phyloP scores from a whole-genome alignment of 2,888 invertebrate genomes.

The Nymphalis polychloros region DNA sequence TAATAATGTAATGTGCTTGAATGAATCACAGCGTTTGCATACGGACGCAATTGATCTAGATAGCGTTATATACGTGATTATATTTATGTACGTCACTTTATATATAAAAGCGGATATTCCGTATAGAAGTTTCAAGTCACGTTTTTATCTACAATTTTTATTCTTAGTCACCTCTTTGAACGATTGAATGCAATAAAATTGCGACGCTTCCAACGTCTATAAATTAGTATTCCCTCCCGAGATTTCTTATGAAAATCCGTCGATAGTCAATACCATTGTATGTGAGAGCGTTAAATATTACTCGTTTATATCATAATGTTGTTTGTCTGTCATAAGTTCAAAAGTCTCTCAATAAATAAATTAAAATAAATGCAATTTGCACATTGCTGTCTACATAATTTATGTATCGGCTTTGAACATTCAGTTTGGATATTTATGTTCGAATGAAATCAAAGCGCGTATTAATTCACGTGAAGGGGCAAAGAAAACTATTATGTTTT shows the following conservation, averaged over 20 bases:
- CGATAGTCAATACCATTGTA: not conserved
- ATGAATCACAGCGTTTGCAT: constrained; percentile 23
- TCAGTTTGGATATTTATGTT: constrained; percentile 26
- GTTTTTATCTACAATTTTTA: constrained; percentile 11
- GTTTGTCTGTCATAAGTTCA: constrained; percentile 27
- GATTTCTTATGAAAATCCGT: constrained; percentile 9
- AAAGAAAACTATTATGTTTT: not conserved
- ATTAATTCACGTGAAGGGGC: constrained; percentile 1
- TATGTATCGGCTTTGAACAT: constrained; percentile 28
- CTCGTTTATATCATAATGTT: constrained; percentile 8
- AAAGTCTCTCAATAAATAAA: constrained; percentile 33
- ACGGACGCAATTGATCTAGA: constrained; percentile 27
- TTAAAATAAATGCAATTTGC: constrained; percentile 29
- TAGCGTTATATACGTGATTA: constrained; percentile 23
- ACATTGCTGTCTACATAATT: constrained; percentile 27
- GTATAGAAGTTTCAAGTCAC: not conserved
- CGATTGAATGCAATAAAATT: constrained; percentile 8
- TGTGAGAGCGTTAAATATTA: constrained; percentile 1
- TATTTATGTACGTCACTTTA: constrained; percentile 12
- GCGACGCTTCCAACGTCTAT: not conserved
- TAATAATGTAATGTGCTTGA: constrained; percentile 22
- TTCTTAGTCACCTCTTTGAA: constrained; percentile 1
- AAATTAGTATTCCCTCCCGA: constrained; percentile 2
- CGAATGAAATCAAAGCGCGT: constrained; percentile 11
- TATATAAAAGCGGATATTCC: constrained; percentile 8